phyloP scores from a whole-genome alignment of 2,113 vertebrate species.

The Ranitomeya imitator region DNA sequence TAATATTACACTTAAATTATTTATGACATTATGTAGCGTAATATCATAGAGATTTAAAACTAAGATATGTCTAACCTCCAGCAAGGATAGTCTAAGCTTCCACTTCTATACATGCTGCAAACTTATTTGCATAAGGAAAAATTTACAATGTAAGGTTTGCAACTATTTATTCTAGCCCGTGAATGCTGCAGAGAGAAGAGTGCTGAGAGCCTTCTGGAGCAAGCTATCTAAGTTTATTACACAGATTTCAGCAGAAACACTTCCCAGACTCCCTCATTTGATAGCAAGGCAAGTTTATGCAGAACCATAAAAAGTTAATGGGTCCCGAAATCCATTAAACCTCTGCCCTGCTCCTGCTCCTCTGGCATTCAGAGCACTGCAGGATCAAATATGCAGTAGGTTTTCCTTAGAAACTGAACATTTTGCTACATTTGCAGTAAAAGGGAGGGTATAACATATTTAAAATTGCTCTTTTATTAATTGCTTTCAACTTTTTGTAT shows the following conservation, averaged over 20 bases:
- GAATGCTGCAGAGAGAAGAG: slow-evolving; percentile 46
- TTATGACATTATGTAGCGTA: background rate
- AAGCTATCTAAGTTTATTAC: slow-evolving; percentile 56
- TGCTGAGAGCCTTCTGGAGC: slow-evolving; percentile 50
- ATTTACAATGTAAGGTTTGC: slow-evolving; percentile 42
- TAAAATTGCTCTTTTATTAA: background rate
- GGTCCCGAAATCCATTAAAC: slow-evolving; percentile 58
- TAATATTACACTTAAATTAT: background rate
- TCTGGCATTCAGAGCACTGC: slow-evolving; percentile 52
- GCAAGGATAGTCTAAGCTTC: background rate
- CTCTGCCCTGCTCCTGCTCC: slow-evolving; percentile 55
- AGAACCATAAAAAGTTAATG: slow-evolving; percentile 59
- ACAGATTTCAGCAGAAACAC: slow-evolving; percentile 57
- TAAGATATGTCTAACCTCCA: background rate
- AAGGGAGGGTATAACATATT: background rate
- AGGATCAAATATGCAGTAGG: slow-evolving; percentile 49
- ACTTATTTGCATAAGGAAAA: slow-evolving; percentile 34
- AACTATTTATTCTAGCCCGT: slow-evolving; percentile 36
- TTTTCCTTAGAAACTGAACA: slow-evolving; percentile 15
- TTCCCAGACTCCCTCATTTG: slow-evolving; percentile 55
- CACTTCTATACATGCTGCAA: slow-evolving; percentile 16
- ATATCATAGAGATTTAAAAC: background rate
- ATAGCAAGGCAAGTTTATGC: slow-evolving; percentile 57
- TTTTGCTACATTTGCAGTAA: background rate
- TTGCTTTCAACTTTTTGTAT: background rate